Conservation (phyloP, 2,797 vertebrate genomes). For the Paedocypris micromegethes region DNA sequence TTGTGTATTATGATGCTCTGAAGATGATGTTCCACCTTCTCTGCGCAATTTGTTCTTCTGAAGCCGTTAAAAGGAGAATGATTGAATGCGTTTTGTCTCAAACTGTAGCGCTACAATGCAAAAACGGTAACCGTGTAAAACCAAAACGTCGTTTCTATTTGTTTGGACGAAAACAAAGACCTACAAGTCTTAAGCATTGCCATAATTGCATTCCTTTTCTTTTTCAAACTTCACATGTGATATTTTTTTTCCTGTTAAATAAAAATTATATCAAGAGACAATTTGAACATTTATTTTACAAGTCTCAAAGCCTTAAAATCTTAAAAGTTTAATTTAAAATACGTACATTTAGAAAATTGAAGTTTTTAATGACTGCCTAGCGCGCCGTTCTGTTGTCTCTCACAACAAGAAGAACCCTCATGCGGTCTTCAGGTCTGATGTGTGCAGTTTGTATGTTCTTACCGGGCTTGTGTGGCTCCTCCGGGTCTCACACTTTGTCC, state of each 20-base stretch:
- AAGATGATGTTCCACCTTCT: slow-evolving; percentile 44
- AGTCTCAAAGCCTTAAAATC: neutral
- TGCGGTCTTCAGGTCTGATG: too few relatives aligned
- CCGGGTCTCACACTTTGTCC: too few relatives aligned
- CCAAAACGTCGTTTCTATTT: neutral
- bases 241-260: slow-evolving; percentile 19
- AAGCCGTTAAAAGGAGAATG: too few relatives aligned
- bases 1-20: slow-evolving; percentile 52
- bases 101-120: neutral
- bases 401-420: too few relatives aligned
- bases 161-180: slow-evolving; percentile 1
- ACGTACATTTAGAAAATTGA: neutral
- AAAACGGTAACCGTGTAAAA: neutral
- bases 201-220: slow-evolving; percentile 31
- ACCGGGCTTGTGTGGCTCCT: too few relatives aligned
- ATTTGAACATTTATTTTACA: slow-evolving; percentile 12
- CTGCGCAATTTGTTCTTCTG: neutral
- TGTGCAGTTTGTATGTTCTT: too few relatives aligned
- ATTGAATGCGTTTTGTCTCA: too few relatives aligned
- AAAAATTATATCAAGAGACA: neutral
- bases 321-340: too few relatives aligned
- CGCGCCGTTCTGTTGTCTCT: too few relatives aligned
- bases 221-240: slow-evolving; percentile 9
- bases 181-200: neutral
- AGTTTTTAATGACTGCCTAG: too few relatives aligned